Percentiles rank a stretch among this genome's conserved stretches.
Evolutionary conservation across 2,113 vertebrate species (phyloP).

Genomic region (Spea bombifrons): DNA sequence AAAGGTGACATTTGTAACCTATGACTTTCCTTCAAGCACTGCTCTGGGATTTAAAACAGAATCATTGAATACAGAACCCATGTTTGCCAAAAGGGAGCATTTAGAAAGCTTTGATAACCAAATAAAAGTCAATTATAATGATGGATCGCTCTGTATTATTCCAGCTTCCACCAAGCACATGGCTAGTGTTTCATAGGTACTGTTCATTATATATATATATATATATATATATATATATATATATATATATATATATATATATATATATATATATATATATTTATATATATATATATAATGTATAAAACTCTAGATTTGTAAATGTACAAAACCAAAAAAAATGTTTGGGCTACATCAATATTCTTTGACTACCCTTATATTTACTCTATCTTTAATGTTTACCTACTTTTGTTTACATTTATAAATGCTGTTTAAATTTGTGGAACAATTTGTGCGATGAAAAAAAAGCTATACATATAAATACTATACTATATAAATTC

Average conservation of each 20-base stretch:
- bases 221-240: background rate
- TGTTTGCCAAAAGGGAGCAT: constrained; percentile 41
- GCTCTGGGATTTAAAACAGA: constrained; percentile 25
- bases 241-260: background rate
- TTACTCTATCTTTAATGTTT: too few species aligned
- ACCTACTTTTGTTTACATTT: too few species aligned
- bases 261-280: too few species aligned
- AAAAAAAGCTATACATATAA: too few species aligned
- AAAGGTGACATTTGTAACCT: constrained; percentile 35
- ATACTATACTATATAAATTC: too few species aligned
- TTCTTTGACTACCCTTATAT: too few species aligned
- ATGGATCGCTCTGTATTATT: constrained; percentile 37
- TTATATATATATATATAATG: too few species aligned
- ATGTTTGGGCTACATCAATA: too few species aligned
- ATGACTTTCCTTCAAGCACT: constrained; percentile 42
- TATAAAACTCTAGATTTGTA: too few species aligned
- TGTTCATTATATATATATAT: constrained; percentile 10
- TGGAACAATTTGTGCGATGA: too few species aligned
- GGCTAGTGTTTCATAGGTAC: background rate
- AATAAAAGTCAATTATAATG: constrained; percentile 48
- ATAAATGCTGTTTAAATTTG: too few species aligned
- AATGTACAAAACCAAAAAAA: too few species aligned
- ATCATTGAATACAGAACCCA: constrained; percentile 19
- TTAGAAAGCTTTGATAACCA: constrained; percentile 43
- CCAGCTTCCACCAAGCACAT: constrained; percentile 8